phyloP scores from a whole-genome alignment of 2,797 vertebrate genomes.

The Danio albolineatus region DNA sequence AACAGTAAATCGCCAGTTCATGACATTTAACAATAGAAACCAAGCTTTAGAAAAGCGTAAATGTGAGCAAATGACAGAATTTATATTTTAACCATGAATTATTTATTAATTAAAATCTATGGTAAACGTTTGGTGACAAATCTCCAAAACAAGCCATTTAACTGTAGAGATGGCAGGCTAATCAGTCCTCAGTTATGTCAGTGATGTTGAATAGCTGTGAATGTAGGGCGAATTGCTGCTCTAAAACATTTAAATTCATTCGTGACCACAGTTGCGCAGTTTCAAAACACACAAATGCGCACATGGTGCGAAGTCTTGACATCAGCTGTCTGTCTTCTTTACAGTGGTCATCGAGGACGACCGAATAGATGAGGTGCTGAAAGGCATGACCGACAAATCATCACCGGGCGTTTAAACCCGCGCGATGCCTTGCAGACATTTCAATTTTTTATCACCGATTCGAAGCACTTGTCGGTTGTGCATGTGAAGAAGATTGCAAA shows the following conservation, averaged over 20 bases:
- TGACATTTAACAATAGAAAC: background rate
- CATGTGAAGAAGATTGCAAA: constrained; percentile 86
- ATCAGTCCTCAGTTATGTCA: background rate
- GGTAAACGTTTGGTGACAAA: background rate
- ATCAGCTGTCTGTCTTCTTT: constrained; percentile 52
- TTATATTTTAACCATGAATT: background rate
- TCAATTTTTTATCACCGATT: constrained; percentile 85
- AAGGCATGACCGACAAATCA: constrained; percentile 97
- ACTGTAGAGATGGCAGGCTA: background rate
- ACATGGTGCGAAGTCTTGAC: background rate
- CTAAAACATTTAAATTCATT: background rate
- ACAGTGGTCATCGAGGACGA: constrained; percentile 99
- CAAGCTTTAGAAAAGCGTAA: background rate
- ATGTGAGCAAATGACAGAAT: background rate
- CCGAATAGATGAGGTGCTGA: constrained; percentile 98
- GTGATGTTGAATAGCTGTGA: background rate
- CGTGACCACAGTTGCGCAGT: constrained; percentile 25
- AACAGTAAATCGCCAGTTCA: no score
- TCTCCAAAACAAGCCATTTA: background rate
- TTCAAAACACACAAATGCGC: background rate
- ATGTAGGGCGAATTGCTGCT: background rate
- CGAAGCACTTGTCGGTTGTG: constrained; percentile 89
- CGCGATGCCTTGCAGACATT: constrained; percentile 82
- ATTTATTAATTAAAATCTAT: background rate
- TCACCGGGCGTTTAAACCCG: constrained; percentile 92